A percentile compares a stretch with the other conserved stretches of the same genome.
Conservation (phyloP, 2,113 vertebrate genomes). For the Tyrannus savana region DNA sequence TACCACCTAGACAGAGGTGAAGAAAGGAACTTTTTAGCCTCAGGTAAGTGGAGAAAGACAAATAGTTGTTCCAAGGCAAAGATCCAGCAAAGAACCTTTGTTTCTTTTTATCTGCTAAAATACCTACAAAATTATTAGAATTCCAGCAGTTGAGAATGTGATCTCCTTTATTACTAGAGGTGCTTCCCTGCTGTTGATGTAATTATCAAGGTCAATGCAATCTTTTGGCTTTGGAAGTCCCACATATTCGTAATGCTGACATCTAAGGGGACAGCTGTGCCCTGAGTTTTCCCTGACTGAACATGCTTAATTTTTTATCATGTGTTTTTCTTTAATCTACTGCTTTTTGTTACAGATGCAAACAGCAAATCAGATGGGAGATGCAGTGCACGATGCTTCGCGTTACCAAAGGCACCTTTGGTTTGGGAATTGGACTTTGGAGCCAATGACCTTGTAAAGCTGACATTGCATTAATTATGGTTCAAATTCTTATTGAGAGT, state of each 20-base stretch:
- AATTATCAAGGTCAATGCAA: not conserved
- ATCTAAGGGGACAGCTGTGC: not conserved
- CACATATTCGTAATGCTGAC: not conserved
- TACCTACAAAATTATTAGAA: slow-evolving; percentile 40
- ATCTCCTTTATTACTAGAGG: slow-evolving; percentile 23
- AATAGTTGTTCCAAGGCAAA: slow-evolving; percentile 37
- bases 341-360: not conserved
- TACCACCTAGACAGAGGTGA: slow-evolving; percentile 46
- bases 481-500: not conserved
- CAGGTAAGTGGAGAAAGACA: not conserved
- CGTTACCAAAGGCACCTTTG: not conserved
- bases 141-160: slow-evolving; percentile 37
- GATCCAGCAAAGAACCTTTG: slow-evolving; percentile 48
- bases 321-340: not conserved
- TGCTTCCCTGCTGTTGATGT: not conserved
- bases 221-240: slow-evolving; percentile 8
- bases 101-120: slow-evolving; percentile 57
- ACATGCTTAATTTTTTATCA: not conserved
- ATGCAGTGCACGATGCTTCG: not conserved
- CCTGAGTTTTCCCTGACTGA: not conserved
- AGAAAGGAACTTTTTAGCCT: slow-evolving; percentile 46
- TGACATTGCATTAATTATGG: not conserved
- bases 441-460: not conserved
- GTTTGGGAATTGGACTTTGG: not conserved
- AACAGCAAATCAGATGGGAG: not conserved